Evolutionary conservation across 1,140 invertebrate genomes (phyloP).

Genomic region (Trinorchestia longiramus): DNA sequence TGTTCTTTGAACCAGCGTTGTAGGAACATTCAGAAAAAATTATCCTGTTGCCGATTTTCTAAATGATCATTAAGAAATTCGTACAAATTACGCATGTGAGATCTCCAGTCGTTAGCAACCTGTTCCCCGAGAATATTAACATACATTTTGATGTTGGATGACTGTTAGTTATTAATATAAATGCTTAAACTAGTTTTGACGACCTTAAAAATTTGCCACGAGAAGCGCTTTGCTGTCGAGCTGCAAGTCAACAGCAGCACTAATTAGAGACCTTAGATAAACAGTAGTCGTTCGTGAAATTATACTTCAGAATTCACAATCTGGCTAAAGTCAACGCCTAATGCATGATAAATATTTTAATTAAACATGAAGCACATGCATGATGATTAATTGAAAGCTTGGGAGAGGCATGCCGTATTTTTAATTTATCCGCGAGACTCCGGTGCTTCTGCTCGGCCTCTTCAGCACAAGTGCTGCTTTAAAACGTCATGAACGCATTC

Average conservation of each 20-base stretch:
- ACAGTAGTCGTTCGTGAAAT: not conserved
- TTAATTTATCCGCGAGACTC: not conserved
- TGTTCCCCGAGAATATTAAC: not conserved
- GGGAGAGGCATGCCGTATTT: not conserved
- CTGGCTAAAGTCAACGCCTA: not conserved
- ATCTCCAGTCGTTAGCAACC: not conserved
- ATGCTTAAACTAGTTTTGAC: not conserved
- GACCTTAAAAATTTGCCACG: not conserved
- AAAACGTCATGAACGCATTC: too few species aligned
- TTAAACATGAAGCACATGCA: not conserved
- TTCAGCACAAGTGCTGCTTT: too few species aligned
- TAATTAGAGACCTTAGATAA: not conserved
- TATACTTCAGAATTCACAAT: not conserved
- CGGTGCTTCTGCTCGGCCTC: too few species aligned
- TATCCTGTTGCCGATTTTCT: too few species aligned
- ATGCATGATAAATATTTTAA: not conserved
- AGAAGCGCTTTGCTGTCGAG: not conserved
- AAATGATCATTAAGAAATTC: not conserved
- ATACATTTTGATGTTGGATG: not conserved
- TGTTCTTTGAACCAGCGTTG: too few species aligned
- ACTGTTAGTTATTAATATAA: not conserved
- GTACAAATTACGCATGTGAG: not conserved
- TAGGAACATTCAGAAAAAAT: too few species aligned
- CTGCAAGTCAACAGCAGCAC: not conserved
- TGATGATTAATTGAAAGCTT: not conserved